A percentile compares a stretch with the other conserved stretches of the same genome.
phyloP scores from a whole-genome alignment of 2,888 invertebrate species.

The Xylota sylvarum region DNA sequence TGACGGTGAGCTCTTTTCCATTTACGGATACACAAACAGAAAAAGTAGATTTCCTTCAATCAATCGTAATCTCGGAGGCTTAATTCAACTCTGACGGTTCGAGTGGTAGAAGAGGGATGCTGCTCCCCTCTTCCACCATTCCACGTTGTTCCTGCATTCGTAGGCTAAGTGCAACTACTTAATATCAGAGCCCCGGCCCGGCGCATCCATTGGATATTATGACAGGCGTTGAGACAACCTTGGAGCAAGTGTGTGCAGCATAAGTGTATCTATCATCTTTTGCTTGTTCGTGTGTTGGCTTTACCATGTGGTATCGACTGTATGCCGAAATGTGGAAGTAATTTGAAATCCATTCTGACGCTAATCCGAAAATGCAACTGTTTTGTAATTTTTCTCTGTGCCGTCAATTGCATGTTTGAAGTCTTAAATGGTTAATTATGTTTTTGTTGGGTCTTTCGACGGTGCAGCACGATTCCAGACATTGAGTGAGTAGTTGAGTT shows the following conservation, averaged over 20 bases:
- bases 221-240: constrained; percentile 76
- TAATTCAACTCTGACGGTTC: constrained; percentile 57
- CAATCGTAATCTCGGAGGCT: constrained; percentile 71
- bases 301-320: background rate
- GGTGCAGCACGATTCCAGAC: background rate
- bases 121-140: too few relatives aligned
- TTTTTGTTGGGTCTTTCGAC: constrained; percentile 57
- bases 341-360: constrained; percentile 66
- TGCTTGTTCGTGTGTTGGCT: constrained; percentile 20
- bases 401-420: constrained; percentile 65
- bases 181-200: constrained; percentile 35
- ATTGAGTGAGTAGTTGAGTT: constrained; percentile 51
- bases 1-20: constrained; percentile 28
- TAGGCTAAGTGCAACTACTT: constrained; percentile 69
- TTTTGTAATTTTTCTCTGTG: constrained; percentile 72
- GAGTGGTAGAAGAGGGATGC: background rate
- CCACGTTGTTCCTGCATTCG: constrained; percentile 47
- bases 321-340: constrained; percentile 63
- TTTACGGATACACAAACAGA: constrained; percentile 46
- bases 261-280: constrained; percentile 22
- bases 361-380: constrained; percentile 74
- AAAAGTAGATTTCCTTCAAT: constrained; percentile 68
- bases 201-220: constrained; percentile 62
- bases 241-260: constrained; percentile 68
- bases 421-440: constrained; percentile 76